phyloP scores from a whole-genome alignment of 92 coral and sea anemone genomes.

The Hydrozoanthus gracilis region DNA sequence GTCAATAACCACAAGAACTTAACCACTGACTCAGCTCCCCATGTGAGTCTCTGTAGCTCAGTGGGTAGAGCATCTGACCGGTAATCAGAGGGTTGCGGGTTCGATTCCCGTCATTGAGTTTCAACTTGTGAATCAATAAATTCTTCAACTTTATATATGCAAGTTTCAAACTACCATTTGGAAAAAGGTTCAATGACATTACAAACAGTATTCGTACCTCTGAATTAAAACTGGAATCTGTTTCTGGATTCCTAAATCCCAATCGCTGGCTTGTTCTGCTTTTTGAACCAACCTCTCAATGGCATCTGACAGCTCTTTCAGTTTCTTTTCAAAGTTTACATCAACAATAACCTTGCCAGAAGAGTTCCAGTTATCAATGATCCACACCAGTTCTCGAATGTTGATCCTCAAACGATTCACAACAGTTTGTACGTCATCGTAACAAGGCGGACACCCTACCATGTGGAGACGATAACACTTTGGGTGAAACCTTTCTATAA shows the following conservation, averaged over 20 bases:
- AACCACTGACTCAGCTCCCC: too few species aligned
- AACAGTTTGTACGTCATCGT: slow-evolving; percentile 76
- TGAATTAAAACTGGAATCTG: slow-evolving; percentile 47
- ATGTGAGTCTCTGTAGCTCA: too few species aligned
- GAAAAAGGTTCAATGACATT: not conserved
- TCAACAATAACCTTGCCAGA: slow-evolving; percentile 62
- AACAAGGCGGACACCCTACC: slow-evolving; percentile 95
- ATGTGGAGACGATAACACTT: not conserved
- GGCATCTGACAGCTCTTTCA: slow-evolving; percentile 67
- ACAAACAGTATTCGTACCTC: not conserved
- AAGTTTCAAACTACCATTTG: not conserved
- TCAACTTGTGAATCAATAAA: too few species aligned
- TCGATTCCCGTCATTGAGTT: too few species aligned
- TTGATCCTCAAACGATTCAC: slow-evolving; percentile 75
- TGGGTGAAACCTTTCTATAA: too few species aligned
- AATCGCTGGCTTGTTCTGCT: slow-evolving; percentile 83
- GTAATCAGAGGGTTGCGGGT: too few species aligned
- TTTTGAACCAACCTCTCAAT: slow-evolving; percentile 70
- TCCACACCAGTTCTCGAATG: slow-evolving; percentile 71
- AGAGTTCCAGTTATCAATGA: slow-evolving; percentile 70
- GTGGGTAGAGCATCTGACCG: too few species aligned
- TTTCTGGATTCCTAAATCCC: slow-evolving; percentile 72
- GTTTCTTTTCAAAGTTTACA: slow-evolving; percentile 71
- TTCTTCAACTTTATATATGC: too few species aligned
- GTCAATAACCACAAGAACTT: too few species aligned